These are phyloP conservation scores for Lanistes nyassanus DNA, from an alignment of 1,140 invertebrate species.

Conservation along the genomic window DNA sequence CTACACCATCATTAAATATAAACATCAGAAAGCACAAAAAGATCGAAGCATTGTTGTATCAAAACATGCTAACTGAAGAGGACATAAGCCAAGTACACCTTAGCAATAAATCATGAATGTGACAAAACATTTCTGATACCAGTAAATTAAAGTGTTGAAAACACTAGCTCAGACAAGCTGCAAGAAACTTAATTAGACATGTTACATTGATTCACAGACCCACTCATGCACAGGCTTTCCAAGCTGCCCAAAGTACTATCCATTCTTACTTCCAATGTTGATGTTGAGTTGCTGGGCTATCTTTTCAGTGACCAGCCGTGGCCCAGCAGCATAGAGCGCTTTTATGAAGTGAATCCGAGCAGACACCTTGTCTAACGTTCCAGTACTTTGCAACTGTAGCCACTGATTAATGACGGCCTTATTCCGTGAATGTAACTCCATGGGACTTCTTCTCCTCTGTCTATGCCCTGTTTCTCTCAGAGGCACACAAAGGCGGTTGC, in stretches of 20 bases:
- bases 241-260: neutral
- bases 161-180: too few species aligned
- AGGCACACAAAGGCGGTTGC: constrained; percentile 4
- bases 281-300: constrained; percentile 20
- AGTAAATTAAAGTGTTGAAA: too few species aligned
- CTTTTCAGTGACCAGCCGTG: neutral
- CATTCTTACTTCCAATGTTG: neutral
- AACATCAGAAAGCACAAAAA: too few species aligned
- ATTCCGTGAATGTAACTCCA: neutral
- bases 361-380: neutral
- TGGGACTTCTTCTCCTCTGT: neutral
- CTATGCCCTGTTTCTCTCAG: neutral
- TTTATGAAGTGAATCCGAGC: neutral
- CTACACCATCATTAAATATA: too few species aligned
- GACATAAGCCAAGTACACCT: too few species aligned
- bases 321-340: constrained; percentile 6
- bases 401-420: constrained; percentile 6
- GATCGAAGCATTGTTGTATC: too few species aligned
- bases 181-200: too few species aligned
- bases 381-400: constrained; percentile 5
- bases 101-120: too few species aligned
- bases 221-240: neutral
- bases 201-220: neutral
- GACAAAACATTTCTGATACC: too few species aligned
- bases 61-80: too few species aligned